Conservation (phyloP, 2,797 vertebrate species). For the Anguilla anguilla region DNA sequence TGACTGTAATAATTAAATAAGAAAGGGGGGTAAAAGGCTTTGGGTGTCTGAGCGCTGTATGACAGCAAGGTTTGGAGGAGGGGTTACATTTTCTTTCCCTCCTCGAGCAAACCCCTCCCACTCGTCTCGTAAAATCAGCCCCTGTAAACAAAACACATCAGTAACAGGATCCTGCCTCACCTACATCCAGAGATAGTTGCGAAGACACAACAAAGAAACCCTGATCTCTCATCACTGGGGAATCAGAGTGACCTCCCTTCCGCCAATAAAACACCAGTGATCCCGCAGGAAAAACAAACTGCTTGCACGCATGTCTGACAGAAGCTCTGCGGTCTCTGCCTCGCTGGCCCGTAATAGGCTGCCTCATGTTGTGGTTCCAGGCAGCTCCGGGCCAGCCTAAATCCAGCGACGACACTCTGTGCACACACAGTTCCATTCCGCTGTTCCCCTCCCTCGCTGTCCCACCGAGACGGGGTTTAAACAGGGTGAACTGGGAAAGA, state of each 20-base stretch:
- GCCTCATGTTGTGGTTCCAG: background rate
- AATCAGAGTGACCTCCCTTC: background rate
- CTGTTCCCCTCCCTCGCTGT: conserved; percentile 12
- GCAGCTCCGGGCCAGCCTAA: background rate
- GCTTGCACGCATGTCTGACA: background rate
- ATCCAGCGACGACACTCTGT: background rate
- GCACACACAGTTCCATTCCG: background rate
- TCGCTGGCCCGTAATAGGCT: background rate
- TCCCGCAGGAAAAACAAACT: background rate
- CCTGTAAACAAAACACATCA: background rate
- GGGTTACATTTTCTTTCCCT: background rate
- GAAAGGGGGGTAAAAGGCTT: background rate
- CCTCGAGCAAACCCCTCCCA: background rate
- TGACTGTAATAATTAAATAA: background rate
- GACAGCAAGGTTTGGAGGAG: background rate
- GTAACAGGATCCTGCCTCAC: background rate
- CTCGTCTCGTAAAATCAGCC: background rate
- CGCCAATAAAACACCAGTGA: background rate
- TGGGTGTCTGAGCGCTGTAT: background rate
- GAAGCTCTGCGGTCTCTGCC: background rate
- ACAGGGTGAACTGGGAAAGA: conserved; percentile 33
- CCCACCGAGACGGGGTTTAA: background rate
- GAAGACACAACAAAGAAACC: background rate
- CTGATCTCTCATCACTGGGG: background rate
- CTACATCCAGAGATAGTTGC: background rate